A percentile compares a stretch with the other conserved stretches of the same genome.
phyloP scores from a whole-genome alignment of 2,113 vertebrate genomes.

The Gnathonemus longibarbis region DNA sequence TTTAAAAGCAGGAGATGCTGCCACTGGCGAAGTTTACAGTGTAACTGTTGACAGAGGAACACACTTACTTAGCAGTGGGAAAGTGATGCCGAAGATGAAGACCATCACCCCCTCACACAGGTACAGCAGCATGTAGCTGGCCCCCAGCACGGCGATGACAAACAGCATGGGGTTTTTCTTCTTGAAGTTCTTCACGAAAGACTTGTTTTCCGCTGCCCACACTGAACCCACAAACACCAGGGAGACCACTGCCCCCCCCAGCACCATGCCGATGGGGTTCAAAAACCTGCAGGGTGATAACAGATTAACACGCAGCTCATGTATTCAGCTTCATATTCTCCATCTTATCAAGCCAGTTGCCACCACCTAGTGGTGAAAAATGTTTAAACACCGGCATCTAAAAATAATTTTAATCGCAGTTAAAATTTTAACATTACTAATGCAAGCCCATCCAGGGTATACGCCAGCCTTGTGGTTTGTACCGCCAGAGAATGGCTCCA shows the following conservation, averaged over 20 bases:
- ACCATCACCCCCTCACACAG: slow-evolving; percentile 89
- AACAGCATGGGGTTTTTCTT: slow-evolving; percentile 76
- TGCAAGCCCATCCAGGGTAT: not conserved
- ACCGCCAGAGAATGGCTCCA: not conserved
- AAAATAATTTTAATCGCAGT: not conserved
- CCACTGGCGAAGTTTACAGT: not conserved
- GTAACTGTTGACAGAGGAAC: not conserved
- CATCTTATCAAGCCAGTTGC: not conserved
- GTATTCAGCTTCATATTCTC: not conserved
- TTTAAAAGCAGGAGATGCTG: not conserved
- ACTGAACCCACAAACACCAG: slow-evolving; percentile 75
- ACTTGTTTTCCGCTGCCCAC: slow-evolving; percentile 80
- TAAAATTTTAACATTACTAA: not conserved
- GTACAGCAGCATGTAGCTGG: slow-evolving; percentile 82
- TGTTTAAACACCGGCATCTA: not conserved
- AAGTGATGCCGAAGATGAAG: slow-evolving; percentile 82
- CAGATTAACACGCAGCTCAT: not conserved
- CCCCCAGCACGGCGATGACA: slow-evolving; percentile 69
- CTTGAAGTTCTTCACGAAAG: slow-evolving; percentile 75
- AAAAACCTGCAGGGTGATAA: slow-evolving; percentile 65
- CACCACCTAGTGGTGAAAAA: slow-evolving; percentile 6
- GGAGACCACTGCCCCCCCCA: slow-evolving; percentile 74
- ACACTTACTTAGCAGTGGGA: slow-evolving; percentile 84
- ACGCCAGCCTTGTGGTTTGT: not conserved
- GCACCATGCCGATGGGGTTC: slow-evolving; percentile 82